Conservation (phyloP, 2,797 vertebrate species). For the Champsocephalus esox region DNA sequence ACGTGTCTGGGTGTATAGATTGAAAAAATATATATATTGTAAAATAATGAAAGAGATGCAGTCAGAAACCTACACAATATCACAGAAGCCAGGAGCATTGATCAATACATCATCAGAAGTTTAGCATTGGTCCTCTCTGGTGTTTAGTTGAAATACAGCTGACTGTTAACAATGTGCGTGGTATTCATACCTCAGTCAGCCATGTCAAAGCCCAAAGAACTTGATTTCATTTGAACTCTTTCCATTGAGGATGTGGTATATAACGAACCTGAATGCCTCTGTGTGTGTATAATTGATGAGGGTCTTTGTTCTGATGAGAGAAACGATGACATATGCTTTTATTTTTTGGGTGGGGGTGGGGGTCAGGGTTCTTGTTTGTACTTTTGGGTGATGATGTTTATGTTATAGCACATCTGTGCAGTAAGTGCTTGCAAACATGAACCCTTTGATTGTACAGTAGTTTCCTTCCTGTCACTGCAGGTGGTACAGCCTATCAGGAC, state of each 20-base stretch:
- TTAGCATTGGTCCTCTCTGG: constrained; percentile 79
- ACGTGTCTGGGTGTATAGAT: constrained; percentile 87
- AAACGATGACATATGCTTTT: constrained; percentile 75
- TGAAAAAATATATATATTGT: constrained; percentile 70
- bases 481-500: constrained; percentile 83
- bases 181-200: constrained; percentile 84
- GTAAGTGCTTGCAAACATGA: constrained; percentile 87
- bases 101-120: constrained; percentile 77
- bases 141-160: constrained; percentile 82
- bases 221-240: constrained; percentile 83
- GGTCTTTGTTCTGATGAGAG: constrained; percentile 81
- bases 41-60: constrained; percentile 74
- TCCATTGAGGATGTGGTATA: constrained; percentile 79
- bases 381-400: constrained; percentile 84
- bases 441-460: constrained; percentile 89
- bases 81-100: constrained; percentile 76
- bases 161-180: constrained; percentile 86
- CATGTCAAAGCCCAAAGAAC: constrained; percentile 88
- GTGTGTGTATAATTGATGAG: constrained; percentile 83
- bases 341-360: constrained; percentile 62
- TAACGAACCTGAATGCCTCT: constrained; percentile 82
- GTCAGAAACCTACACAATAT: constrained; percentile 79
- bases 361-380: constrained; percentile 81
- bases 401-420: constrained; percentile 85
- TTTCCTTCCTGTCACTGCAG: constrained; percentile 84